Conservation (phyloP, 2,797 vertebrate genomes). For the Oceanodroma leucorhoa region DNA sequence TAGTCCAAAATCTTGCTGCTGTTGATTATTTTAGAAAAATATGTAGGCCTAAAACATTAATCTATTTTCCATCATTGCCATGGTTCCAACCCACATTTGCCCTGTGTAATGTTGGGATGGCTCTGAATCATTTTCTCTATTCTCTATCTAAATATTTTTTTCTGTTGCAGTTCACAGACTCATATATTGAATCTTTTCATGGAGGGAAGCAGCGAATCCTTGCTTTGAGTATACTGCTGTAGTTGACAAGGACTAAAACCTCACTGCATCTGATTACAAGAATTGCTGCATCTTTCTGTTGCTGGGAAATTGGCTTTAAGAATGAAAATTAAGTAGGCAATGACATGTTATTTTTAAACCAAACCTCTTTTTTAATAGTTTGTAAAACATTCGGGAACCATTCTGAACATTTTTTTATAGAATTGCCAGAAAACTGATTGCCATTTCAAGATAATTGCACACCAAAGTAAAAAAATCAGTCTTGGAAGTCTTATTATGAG, state of each 20-base stretch:
- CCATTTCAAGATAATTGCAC: not conserved
- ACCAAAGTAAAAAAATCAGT: not conserved
- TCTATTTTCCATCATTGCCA: not conserved
- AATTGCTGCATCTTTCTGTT: not conserved
- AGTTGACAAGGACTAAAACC: not conserved
- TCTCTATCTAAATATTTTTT: not conserved
- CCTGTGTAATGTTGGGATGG: not conserved
- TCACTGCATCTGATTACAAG: not conserved
- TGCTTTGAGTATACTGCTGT: not conserved
- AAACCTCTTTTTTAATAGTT: not conserved
- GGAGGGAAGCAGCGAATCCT: not conserved
- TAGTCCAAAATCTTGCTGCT: not conserved
- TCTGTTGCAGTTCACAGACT: not conserved
- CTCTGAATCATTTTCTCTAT: not conserved
- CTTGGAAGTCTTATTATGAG: not conserved
- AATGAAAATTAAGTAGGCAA: not conserved
- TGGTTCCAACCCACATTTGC: not conserved
- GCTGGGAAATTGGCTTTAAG: not conserved
- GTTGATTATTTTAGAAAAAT: not conserved
- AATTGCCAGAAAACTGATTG: not conserved
- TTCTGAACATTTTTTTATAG: not conserved
- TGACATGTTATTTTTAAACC: not conserved
- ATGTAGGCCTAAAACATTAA: not conserved
- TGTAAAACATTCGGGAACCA: not conserved
- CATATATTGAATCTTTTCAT: not conserved